Percentiles rank a stretch among this genome's conserved stretches.
These are phyloP conservation scores for Cartodere bifasciata DNA, from an alignment of 2,888 invertebrate species.

Conservation along the genomic window DNA sequence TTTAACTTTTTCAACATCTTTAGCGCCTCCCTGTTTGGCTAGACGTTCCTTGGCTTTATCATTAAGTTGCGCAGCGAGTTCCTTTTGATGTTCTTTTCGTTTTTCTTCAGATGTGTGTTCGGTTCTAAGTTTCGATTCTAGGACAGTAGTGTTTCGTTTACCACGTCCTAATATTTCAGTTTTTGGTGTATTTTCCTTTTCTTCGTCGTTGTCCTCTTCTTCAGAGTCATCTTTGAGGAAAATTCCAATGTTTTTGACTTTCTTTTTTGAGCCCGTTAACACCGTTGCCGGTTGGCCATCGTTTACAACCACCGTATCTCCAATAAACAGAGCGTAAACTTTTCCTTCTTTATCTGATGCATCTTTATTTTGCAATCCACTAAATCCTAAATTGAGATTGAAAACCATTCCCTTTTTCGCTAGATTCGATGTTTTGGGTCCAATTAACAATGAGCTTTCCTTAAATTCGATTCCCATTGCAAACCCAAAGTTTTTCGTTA, in stretches of 20 bases:
- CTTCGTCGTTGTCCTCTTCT: conserved; percentile 65
- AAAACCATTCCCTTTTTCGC: conserved; percentile 93
- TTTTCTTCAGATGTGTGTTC: conserved; percentile 97
- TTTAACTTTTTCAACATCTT: conserved; percentile 76
- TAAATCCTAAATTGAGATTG: conserved; percentile 86
- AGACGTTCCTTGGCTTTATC: conserved; percentile 86
- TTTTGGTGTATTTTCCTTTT: conserved; percentile 57
- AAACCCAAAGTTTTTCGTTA: conserved; percentile 94
- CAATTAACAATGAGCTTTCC: conserved; percentile 85
- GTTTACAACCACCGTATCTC: conserved; percentile 92
- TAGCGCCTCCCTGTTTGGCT: conserved; percentile 74
- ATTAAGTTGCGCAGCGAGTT: conserved; percentile 80
- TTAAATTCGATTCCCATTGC: conserved; percentile 97
- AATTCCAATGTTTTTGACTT: conserved; percentile 89
- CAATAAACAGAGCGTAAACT: conserved; percentile 85
- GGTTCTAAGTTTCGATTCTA: conserved; percentile 85
- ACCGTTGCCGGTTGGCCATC: conserved; percentile 72
- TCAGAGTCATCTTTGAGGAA: conserved; percentile 85
- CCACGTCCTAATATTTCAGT: conserved; percentile 60
- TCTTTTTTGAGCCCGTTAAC: conserved; percentile 87
- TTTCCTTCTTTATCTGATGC: conserved; percentile 79
- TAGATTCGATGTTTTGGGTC: conserved; percentile 69
- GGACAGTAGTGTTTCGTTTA: conserved; percentile 79
- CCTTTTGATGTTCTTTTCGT: conserved; percentile 91
- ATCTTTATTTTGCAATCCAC: conserved; percentile 70